These are phyloP conservation scores for Paratrypauchen microcephalus DNA, from an alignment of 2,797 vertebrate species.

Conservation along the genomic window DNA sequence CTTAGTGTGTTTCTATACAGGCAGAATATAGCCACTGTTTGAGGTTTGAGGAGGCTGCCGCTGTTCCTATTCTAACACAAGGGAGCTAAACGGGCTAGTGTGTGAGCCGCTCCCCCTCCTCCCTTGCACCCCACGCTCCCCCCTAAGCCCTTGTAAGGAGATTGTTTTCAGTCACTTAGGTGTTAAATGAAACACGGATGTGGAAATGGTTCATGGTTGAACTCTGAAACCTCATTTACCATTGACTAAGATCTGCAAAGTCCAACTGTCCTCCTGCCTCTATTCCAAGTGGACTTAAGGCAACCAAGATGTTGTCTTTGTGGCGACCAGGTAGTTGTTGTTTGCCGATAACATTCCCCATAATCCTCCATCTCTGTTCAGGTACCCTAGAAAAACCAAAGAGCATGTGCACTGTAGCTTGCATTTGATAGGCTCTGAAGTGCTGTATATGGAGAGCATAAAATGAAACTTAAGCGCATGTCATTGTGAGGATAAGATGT, in stretches of 20 bases:
- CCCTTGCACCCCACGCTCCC: slow-evolving; percentile 20
- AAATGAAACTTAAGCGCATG: no score
- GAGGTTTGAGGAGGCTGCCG: not conserved
- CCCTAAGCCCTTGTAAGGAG: slow-evolving; percentile 39
- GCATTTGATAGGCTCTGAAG: no score
- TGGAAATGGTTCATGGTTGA: slow-evolving; percentile 21
- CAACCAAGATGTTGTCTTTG: no score
- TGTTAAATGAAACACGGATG: slow-evolving; percentile 35
- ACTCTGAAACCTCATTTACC: slow-evolving; percentile 16
- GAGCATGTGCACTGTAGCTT: no score
- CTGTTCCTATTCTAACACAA: slow-evolving; percentile 47
- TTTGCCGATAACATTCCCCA: no score
- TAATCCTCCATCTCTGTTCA: no score
- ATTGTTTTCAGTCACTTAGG: slow-evolving; percentile 55
- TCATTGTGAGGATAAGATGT: no score
- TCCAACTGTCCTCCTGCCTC: not conserved
- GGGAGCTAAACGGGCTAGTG: slow-evolving; percentile 58
- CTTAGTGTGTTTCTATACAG: not conserved
- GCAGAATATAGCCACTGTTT: not conserved
- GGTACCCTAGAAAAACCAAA: no score
- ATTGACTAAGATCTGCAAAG: not conserved
- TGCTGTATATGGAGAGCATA: no score
- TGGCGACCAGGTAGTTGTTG: no score
- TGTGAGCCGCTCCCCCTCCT: slow-evolving; percentile 47
- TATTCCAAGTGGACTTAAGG: no score